Base-by-base conservation (phyloP, 1,140 invertebrate species). In the Grapholita molesta region DNA sequence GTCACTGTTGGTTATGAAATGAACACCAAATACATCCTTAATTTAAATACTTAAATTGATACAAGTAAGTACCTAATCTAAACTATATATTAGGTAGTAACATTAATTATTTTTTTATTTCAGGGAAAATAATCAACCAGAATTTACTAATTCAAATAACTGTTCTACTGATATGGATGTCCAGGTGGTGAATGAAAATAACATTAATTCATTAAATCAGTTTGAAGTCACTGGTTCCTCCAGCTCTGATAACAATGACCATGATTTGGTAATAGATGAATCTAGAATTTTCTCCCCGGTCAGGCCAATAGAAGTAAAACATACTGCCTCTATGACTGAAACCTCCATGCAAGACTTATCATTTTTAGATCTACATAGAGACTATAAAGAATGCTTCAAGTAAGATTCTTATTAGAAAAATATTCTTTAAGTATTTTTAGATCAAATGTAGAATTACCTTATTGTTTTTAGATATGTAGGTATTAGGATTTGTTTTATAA, bases 321-420 rank as follows among this genome's bases (percentile, higher is more conserved):
- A 77, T 66, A 71, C 69, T 23, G 74, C 76, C 53, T 72, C 74
- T 42, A 86, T 82, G 79, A 86, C 85, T 70, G 83, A 90, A 5
- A 67, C 70, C n/a, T 69, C 24, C 61, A 21, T 61, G 12, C 70
- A 82, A 66, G 76, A 83, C 52, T 30, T 72, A 38, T 52, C 42
- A 42, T 78, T 74, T 67, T 48, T 74, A 33, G 70, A 77, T 35
- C 67, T 83, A 55, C 74, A 81, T n/a, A 79, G 65, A 53, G 77
- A 88, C 55, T 52, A 84, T 32, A 75, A 80, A 67, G 82, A 89
- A 21, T 85, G 79, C 76, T 77, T 85, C 35, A 82, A 77, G 85
- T 86, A 67, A 68, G 75, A 67, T 30, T n/a, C 23, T 32, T 42
- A 64, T 48, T 3, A 18, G 24, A 8, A 21, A 30, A 6, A 15